These are phyloP conservation scores for Perca fluviatilis DNA, from an alignment of 2,113 vertebrate genomes.

Conservation along the genomic window DNA sequence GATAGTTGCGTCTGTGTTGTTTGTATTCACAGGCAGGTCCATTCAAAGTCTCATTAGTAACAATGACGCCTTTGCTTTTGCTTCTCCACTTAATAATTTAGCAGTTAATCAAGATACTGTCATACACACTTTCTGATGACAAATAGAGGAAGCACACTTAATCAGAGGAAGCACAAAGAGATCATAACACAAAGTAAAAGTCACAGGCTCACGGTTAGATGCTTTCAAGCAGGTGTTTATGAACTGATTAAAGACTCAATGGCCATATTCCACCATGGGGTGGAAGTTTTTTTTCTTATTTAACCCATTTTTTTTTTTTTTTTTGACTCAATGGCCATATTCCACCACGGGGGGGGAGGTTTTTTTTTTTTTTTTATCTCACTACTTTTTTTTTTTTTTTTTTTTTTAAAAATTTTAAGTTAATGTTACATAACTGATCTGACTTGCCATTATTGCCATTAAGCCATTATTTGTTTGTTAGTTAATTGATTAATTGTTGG, in stretches of 20 bases:
- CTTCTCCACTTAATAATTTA: constrained; percentile 72
- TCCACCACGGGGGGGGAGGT: too few species aligned
- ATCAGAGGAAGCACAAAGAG: constrained; percentile 34
- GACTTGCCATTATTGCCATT: not conserved
- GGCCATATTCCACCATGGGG: not conserved
- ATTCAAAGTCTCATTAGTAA: constrained; percentile 49
- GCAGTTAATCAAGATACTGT: constrained; percentile 50
- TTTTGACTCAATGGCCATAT: too few species aligned
- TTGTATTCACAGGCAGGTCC: constrained; percentile 14
- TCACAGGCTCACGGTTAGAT: not conserved
- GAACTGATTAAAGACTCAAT: not conserved
- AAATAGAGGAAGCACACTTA: constrained; percentile 48
- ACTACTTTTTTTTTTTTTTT: too few species aligned
- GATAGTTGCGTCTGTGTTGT: not conserved
- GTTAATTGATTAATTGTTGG: too few species aligned
- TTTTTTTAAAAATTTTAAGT: not conserved
- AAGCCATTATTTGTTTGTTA: not conserved
- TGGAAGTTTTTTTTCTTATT: not conserved
- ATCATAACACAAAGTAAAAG: constrained; percentile 23
- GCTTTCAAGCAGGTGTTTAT: not conserved
- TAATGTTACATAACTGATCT: not conserved
- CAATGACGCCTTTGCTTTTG: constrained; percentile 38
- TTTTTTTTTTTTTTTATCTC: too few species aligned
- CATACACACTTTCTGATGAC: constrained; percentile 43
- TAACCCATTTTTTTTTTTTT: too few species aligned